Evolutionary conservation across 2,113 vertebrate genomes (phyloP).

Genomic region (Bufo bufo): DNA sequence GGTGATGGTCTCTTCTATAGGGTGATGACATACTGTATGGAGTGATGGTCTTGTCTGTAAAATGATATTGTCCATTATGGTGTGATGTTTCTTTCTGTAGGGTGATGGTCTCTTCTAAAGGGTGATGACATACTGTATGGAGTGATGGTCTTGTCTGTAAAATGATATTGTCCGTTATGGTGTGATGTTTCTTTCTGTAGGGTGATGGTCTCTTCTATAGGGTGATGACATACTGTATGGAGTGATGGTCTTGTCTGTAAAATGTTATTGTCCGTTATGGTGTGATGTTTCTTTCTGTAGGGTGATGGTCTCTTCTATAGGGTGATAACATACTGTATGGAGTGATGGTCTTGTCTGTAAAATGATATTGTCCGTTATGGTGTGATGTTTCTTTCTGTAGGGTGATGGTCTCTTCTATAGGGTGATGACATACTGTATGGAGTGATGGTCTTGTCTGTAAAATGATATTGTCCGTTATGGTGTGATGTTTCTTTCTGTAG

Average conservation of each 20-base stretch:
- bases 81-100: too few species aligned
- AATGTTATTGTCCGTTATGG: too few species aligned
- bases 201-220: not conserved
- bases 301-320: not conserved
- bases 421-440: too few species aligned
- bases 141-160: not conserved
- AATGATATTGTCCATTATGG: not conserved
- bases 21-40: not conserved
- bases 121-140: not conserved
- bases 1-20: not conserved
- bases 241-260: not conserved
- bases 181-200: too few species aligned
- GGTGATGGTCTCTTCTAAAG: not conserved
- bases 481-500: too few species aligned
- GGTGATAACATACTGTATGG: not conserved
- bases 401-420: not conserved
- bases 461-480: too few species aligned
- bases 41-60: not conserved
- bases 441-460: not conserved
- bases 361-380: not conserved
- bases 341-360: not conserved
- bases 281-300: too few species aligned
- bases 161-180: not conserved
- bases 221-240: not conserved
- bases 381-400: too few species aligned